Evolutionary conservation across 2,797 vertebrate species (phyloP).

Genomic region (Odontamblyopus lacepedii): DNA sequence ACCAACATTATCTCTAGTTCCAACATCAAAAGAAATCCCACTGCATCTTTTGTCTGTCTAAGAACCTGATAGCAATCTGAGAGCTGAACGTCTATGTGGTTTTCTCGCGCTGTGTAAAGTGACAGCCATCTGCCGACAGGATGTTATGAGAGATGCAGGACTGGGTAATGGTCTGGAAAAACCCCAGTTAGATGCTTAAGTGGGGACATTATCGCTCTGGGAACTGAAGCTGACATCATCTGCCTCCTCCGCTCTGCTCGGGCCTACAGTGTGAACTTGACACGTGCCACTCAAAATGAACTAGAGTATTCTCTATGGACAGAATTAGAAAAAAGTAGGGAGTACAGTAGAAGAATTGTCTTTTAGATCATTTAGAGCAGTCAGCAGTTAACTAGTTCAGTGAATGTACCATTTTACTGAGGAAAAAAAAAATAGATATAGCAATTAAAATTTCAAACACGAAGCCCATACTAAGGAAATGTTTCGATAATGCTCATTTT

Average conservation of each 20-base stretch:
- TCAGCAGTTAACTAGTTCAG: too few relatives aligned
- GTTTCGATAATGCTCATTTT: too few relatives aligned
- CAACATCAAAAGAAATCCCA: neutral
- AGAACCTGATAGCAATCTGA: neutral
- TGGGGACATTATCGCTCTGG: conserved; percentile 23
- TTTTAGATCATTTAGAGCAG: too few relatives aligned
- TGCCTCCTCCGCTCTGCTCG: neutral
- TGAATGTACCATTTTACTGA: too few relatives aligned
- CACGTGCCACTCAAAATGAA: neutral
- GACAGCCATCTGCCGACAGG: conserved; percentile 30
- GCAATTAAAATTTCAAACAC: too few relatives aligned
- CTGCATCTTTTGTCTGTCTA: neutral
- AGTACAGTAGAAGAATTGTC: neutral
- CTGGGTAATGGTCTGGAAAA: conserved; percentile 36
- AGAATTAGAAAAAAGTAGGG: neutral
- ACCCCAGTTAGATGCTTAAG: conserved; percentile 32
- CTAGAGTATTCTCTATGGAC: neutral
- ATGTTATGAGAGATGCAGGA: conserved; percentile 9
- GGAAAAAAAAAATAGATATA: too few relatives aligned
- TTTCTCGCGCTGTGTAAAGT: conserved; percentile 16
- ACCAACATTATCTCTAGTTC: neutral
- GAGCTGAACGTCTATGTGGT: conserved; percentile 1
- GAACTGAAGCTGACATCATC: conserved; percentile 22
- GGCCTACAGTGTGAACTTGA: neutral
- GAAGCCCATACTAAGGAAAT: too few relatives aligned